Percentiles rank a stretch among this genome's conserved stretches.
Conservation (phyloP, 2,888 invertebrate genomes). For the Drosophila rellima region DNA sequence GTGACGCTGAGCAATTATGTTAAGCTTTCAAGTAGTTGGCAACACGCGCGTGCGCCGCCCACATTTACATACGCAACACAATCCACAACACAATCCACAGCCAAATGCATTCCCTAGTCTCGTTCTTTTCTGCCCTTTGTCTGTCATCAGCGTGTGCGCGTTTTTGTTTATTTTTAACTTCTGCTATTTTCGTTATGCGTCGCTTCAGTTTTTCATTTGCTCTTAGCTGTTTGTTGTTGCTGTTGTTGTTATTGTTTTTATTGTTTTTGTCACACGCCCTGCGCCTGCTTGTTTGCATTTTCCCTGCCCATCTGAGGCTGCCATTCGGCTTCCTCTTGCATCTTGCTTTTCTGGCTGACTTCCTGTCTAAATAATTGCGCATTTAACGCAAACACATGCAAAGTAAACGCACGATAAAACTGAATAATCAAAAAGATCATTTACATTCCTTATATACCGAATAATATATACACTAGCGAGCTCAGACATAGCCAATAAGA, state of each 20-base stretch:
- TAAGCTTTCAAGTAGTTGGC: conserved; percentile 15
- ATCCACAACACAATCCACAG: neutral
- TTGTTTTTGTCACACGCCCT: conserved; percentile 53
- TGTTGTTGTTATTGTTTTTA: conserved; percentile 53
- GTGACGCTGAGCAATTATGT: conserved; percentile 18
- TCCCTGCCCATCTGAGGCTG: neutral
- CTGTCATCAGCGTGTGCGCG: conserved; percentile 55
- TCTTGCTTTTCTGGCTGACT: conserved; percentile 51
- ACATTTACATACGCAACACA: neutral
- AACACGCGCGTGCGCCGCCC: conserved; percentile 19
- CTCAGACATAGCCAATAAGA: too few relatives aligned
- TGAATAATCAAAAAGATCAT: neutral
- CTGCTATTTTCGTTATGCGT: conserved; percentile 64
- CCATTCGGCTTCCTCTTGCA: conserved; percentile 5
- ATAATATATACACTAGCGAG: conserved; percentile 8
- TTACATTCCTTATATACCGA: neutral
- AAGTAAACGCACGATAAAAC: conserved; percentile 31
- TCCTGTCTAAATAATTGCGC: conserved; percentile 74
- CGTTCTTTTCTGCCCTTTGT: conserved; percentile 50
- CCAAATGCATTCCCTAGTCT: conserved; percentile 17
- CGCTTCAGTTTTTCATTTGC: conserved; percentile 52
- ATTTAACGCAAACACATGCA: conserved; percentile 60
- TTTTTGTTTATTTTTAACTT: conserved; percentile 67
- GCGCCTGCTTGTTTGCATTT: conserved; percentile 53
- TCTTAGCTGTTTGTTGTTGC: neutral